Percentiles rank a stretch among this genome's conserved stretches.
Conservation (phyloP, 2,888 invertebrate species). For the Hermaeophaga mercurialis region DNA sequence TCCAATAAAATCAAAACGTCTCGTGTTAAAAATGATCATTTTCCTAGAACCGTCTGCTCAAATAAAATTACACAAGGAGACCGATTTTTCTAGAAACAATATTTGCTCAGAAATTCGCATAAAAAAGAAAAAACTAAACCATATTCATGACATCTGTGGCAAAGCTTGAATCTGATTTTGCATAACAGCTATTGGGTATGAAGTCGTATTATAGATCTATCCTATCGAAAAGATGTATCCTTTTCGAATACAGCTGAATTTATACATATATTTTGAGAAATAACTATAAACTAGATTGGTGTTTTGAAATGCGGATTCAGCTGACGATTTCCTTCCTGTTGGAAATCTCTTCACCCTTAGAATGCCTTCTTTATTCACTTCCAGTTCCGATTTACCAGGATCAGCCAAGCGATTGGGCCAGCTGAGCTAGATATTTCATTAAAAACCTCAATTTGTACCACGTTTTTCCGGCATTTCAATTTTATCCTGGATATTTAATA, state of each 20-base stretch:
- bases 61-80: conserved; percentile 3
- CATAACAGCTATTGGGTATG: conserved; percentile 30
- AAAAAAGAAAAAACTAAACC: conserved; percentile 18
- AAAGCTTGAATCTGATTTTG: conserved; percentile 22
- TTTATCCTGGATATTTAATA: too few species aligned
- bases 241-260: conserved; percentile 29
- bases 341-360: conserved; percentile 9
- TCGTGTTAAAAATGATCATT: conserved; percentile 11
- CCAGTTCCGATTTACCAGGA: conserved; percentile 17
- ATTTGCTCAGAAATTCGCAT: conserved; percentile 17
- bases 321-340: conserved; percentile 30
- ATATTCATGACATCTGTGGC: conserved; percentile 28
- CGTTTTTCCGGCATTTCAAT: too few species aligned
- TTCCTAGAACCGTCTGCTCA: not conserved
- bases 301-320: conserved; percentile 25
- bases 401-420: too few species aligned
- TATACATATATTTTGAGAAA: conserved; percentile 29
- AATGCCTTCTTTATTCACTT: conserved; percentile 25
- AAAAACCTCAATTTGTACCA: too few species aligned
- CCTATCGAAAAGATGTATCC: conserved; percentile 26
- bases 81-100: not conserved
- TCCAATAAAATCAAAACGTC: conserved; percentile 2
- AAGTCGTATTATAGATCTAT: conserved; percentile 29
- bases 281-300: conserved; percentile 31
- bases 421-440: too few species aligned